Percentiles rank a stretch among this genome's conserved stretches.
phyloP scores from a whole-genome alignment of 2,113 vertebrate species.

The Ramphastos sulfuratus region DNA sequence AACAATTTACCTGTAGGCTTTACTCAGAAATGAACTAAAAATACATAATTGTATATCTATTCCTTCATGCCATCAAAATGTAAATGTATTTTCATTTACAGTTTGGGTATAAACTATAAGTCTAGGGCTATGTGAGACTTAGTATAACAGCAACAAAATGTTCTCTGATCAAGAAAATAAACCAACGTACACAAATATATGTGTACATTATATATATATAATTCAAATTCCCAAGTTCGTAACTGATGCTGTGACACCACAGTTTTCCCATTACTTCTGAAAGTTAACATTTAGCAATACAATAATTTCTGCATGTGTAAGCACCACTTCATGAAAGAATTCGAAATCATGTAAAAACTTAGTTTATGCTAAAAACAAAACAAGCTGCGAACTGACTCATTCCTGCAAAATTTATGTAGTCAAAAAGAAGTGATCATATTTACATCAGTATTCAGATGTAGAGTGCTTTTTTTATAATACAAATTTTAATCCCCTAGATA shows the following conservation, averaged over 20 bases:
- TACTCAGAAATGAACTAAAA: neutral
- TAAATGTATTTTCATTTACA: neutral
- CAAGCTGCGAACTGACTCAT: neutral
- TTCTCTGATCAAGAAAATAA: neutral
- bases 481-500: neutral
- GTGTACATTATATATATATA: neutral
- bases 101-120: neutral
- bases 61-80: neutral
- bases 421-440: neutral
- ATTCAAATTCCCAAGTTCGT: neutral
- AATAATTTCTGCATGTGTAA: neutral
- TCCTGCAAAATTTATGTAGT: neutral
- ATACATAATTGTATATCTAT: neutral
- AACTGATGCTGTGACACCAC: neutral
- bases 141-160: neutral
- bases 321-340: neutral
- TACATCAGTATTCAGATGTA: neutral
- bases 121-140: neutral
- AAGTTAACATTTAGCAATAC: neutral
- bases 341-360: neutral
- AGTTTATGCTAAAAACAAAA: neutral
- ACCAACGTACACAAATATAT: fast-evolving
- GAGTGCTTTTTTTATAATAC: neutral
- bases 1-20: neutral
- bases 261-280: neutral